Base-by-base conservation (phyloP, 2,888 invertebrate species). In the Aleiodes leptofemur region DNA sequence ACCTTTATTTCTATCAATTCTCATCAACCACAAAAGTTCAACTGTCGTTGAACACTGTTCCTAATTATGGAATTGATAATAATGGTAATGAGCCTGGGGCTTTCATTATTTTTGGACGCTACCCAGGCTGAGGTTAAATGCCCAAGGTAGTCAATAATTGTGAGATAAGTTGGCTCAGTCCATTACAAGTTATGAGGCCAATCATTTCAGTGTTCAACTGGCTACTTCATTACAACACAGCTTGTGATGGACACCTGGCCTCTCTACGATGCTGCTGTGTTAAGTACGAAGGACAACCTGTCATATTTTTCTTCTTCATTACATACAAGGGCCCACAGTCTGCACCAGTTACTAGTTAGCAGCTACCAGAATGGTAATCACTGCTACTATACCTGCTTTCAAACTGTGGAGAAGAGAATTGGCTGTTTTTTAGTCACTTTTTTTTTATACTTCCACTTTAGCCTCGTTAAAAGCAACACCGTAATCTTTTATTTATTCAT, bases 241-340 rank as follows among this genome's bases (percentile, higher is more conserved):
- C 77, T 23, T 79, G 34, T 34, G 79, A 80, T 77, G 79, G 80
- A 78, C 79, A 80, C 79, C 74, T 77, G 72, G 78, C 72, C 43
- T 43, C 43, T 43, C 72, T 73, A 72, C 74, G 73, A 73, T 74
- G 71, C 69, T 59, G 74, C 73, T 77, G 73, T 80, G 77, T 64
- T 77, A 77, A 78, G 78, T 77, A 78, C 77, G 77, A 80, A 79
- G 76, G 79, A 80, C 79, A 78, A 76, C 73, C 29, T 69, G 77
- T 79, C 76, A 80, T 80, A 79, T 80, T 79, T 79, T 78, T 43
- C 43, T 77, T 78, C 74, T 79, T 72, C 74, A 79, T 73, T 78
- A 72, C 73, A 72, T 59, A 64, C 64, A 64, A 64, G 64, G 16
- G 48, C 48, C 29, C 13, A 59, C 13, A 59, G 2, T 64, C 64